phyloP scores from a whole-genome alignment of 2,113 vertebrate genomes.

The Trinectes maculatus region DNA sequence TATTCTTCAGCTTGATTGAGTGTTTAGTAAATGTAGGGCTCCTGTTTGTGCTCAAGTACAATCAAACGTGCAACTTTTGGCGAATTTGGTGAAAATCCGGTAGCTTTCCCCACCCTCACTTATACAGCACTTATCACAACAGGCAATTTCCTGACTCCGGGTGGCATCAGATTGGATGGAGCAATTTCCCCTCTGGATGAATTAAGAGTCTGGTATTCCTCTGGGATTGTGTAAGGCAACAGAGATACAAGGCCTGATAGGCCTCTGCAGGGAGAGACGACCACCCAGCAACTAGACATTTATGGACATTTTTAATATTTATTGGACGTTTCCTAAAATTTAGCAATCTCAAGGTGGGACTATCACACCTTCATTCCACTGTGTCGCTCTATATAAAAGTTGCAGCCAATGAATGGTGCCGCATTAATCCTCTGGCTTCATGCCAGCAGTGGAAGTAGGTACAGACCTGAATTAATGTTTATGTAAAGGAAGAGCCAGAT shows the following conservation, averaged over 20 bases:
- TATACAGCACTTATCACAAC: conserved; percentile 57
- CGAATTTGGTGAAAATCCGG: conserved; percentile 47
- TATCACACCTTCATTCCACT: not conserved
- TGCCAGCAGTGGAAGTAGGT: not conserved
- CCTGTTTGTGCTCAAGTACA: not conserved
- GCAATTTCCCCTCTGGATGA: conserved; percentile 60
- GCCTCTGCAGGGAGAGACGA: conserved; percentile 27
- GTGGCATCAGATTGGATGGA: conserved; percentile 71
- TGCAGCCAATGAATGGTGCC: not conserved
- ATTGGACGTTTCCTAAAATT: not conserved
- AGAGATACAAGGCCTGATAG: conserved; percentile 49
- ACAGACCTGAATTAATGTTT: too few relatives aligned
- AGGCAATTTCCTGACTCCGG: conserved; percentile 67
- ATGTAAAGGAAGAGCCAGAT: not conserved
- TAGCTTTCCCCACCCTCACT: conserved; percentile 49
- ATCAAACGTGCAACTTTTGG: conserved; percentile 43
- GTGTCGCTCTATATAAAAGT: not conserved
- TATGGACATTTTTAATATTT: too few relatives aligned
- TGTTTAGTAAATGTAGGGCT: not conserved
- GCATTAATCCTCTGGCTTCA: not conserved
- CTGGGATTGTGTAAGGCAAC: conserved; percentile 29
- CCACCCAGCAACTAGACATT: conserved; percentile 49
- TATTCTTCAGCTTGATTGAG: not conserved
- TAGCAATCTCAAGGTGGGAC: not conserved
- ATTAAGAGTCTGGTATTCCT: conserved; percentile 53